A percentile compares a stretch with the other conserved stretches of the same genome.
These are phyloP conservation scores for Ptilonorhynchus violaceus DNA, from an alignment of 2,113 vertebrate genomes.

Conservation along the genomic window DNA sequence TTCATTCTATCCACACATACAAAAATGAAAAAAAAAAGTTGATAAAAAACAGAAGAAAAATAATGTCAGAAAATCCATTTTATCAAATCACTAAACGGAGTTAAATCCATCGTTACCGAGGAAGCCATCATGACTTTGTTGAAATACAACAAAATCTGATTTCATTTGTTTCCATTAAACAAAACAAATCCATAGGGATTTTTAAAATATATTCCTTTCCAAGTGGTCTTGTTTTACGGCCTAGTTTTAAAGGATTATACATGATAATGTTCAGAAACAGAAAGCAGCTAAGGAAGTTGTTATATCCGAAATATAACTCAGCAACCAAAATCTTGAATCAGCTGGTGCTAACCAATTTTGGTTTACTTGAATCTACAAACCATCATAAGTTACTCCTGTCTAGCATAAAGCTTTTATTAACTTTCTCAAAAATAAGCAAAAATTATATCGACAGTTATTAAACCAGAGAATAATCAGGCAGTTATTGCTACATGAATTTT, in stretches of 20 bases:
- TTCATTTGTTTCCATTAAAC: not conserved
- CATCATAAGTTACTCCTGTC: not conserved
- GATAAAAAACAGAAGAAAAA: not conserved
- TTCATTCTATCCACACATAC: not conserved
- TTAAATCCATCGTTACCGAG: not conserved
- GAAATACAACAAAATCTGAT: not conserved
- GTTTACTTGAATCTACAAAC: not conserved
- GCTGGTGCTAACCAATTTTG: not conserved
- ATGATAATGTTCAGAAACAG: not conserved
- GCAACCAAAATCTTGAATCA: not conserved
- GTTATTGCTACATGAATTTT: not conserved
- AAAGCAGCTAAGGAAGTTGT: not conserved
- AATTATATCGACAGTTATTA: not conserved
- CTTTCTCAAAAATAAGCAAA: not conserved
- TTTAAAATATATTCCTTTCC: not conserved
- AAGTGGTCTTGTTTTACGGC: not conserved
- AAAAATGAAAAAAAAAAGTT: not conserved
- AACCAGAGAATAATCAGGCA: not conserved
- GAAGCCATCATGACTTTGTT: not conserved
- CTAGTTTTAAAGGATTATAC: not conserved
- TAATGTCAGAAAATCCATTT: not conserved
- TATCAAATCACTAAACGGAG: not conserved
- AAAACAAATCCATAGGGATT: not conserved
- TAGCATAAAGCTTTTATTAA: not conserved
- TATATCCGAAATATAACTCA: not conserved